Evolutionary conservation across 1,140 invertebrate genomes (phyloP).

Genomic region (Drosophila oshimai): DNA sequence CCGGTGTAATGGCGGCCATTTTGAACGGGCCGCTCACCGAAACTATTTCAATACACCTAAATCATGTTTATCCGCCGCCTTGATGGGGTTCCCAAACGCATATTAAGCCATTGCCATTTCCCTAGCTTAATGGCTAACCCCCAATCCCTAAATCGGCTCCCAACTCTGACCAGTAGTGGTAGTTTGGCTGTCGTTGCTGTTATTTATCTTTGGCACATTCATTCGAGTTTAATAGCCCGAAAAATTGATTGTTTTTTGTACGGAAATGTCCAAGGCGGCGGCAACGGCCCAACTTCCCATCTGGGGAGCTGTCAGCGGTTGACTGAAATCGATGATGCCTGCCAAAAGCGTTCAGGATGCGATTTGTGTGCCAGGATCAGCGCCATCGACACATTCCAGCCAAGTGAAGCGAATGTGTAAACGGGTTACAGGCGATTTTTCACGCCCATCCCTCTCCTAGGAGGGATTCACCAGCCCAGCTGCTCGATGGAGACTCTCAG

Average conservation of each 20-base stretch:
- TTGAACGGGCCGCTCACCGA: conserved; percentile 39
- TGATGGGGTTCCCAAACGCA: conserved; percentile 62
- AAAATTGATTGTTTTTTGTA: conserved; percentile 82
- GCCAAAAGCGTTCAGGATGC: conserved; percentile 59
- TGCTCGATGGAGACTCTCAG: background rate
- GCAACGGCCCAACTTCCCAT: background rate
- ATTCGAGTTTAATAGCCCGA: conserved; percentile 82
- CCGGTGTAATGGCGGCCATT: conserved; percentile 39
- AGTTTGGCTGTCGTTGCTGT: conserved; percentile 77
- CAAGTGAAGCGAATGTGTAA: conserved; percentile 73
- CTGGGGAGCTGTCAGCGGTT: conserved; percentile 55
- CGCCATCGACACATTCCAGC: conserved; percentile 38
- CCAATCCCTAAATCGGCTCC: background rate
- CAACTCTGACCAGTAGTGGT: conserved; percentile 15
- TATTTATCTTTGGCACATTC: conserved; percentile 82
- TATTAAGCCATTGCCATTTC: conserved; percentile 75
- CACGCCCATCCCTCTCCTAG: conserved; percentile 5
- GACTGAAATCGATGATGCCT: conserved; percentile 71
- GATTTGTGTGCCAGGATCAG: conserved; percentile 60
- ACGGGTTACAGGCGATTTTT: conserved; percentile 73
- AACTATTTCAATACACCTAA: conserved; percentile 80
- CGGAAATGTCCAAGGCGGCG: conserved; percentile 65
- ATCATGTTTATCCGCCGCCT: conserved; percentile 74
- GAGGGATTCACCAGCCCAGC: conserved; percentile 8
- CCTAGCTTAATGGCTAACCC: conserved; percentile 29